Evolutionary conservation across 2,797 vertebrate species (phyloP), one percentile per base, ranked within the genome.

Genomic region (Bovichtus diacanthus): DNA sequence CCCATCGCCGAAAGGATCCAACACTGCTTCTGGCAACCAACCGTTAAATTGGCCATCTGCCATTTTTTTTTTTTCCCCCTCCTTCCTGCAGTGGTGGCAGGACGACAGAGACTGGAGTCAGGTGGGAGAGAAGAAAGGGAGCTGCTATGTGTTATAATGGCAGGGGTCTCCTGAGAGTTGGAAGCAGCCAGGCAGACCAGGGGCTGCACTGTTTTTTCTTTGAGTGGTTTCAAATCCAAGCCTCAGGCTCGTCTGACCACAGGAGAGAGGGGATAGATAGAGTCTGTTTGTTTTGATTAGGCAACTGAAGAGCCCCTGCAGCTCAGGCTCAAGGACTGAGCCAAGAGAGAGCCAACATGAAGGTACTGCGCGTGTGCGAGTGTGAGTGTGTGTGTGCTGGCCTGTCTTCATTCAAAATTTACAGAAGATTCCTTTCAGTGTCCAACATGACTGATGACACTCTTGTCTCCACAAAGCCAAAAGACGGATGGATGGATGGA

Each of bases 1-100:
- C 58, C 65, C 78, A 81, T 83, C 71, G 23, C 36, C 23, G 25
- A 65, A 13, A 83, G 56, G 81, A 88, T 87, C 86, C 71, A 72
- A 84, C 85, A 63, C 41, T 15, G 82, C 88, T 81, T 69, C 71
- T 81, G 77, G 85, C 88, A 90, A 67, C 83, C 36, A 41, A 85
- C 76, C 67, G 70, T 90, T 90, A 92, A 92, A 93, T 90, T 86
- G 87, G 76, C 88, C 88, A 74, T 77, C 87, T 92, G 82, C 88
- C 84, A 72, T 86, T 87, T 86, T 43, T 62, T 66, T 69, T 61
- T 41, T 29, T 31, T 49, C 27, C 53, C 53, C 25, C 27, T 47
- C 18, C 62, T 44, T 51, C 65, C 68, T 72, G 65, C 77, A 78
- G 72, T 1, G 73, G 63, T 2, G 66, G 78, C 76, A 36, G 69